Percentiles rank a stretch among this genome's conserved stretches.
phyloP scores from a whole-genome alignment of 2,888 invertebrate genomes.

The Elmis aenea region DNA sequence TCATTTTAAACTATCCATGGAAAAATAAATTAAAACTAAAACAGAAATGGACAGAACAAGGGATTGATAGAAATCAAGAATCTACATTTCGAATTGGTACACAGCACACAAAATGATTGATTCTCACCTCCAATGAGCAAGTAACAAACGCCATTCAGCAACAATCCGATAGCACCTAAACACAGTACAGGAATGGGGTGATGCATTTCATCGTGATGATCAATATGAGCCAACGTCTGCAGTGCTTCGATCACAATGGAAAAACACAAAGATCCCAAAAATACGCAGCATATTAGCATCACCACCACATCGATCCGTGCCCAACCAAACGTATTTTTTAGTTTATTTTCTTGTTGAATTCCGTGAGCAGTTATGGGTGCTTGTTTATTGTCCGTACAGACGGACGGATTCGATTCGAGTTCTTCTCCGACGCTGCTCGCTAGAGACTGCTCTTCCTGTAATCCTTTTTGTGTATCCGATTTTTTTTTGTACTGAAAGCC shows the following conservation, averaged over 20 bases:
- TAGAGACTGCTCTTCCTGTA: slow-evolving; percentile 10
- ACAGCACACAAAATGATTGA: slow-evolving; percentile 6
- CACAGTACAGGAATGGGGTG: slow-evolving; percentile 69
- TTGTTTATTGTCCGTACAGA: slow-evolving; percentile 16
- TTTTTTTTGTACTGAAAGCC: slow-evolving; percentile 12
- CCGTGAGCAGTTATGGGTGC: slow-evolving; percentile 18
- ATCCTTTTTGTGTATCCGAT: neutral
- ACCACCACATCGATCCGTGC: slow-evolving; percentile 84
- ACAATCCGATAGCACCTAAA: slow-evolving; percentile 64
- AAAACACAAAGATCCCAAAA: slow-evolving; percentile 77
- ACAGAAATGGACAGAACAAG: slow-evolving; percentile 3
- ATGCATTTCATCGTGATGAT: slow-evolving; percentile 68
- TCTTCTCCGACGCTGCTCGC: slow-evolving; percentile 5
- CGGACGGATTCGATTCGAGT: slow-evolving; percentile 3
- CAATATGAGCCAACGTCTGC: slow-evolving; percentile 72
- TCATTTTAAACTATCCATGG: too few species aligned
- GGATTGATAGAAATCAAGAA: neutral
- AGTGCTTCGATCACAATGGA: slow-evolving; percentile 76
- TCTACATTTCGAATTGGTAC: neutral
- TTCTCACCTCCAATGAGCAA: slow-evolving; percentile 69
- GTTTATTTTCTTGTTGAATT: slow-evolving; percentile 53
- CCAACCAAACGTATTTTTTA: slow-evolving; percentile 90
- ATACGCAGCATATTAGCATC: slow-evolving; percentile 74
- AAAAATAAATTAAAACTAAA: neutral
- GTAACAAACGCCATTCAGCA: slow-evolving; percentile 74